phyloP scores from a whole-genome alignment of 2,888 invertebrate species.

The Ichneumon xanthorius region DNA sequence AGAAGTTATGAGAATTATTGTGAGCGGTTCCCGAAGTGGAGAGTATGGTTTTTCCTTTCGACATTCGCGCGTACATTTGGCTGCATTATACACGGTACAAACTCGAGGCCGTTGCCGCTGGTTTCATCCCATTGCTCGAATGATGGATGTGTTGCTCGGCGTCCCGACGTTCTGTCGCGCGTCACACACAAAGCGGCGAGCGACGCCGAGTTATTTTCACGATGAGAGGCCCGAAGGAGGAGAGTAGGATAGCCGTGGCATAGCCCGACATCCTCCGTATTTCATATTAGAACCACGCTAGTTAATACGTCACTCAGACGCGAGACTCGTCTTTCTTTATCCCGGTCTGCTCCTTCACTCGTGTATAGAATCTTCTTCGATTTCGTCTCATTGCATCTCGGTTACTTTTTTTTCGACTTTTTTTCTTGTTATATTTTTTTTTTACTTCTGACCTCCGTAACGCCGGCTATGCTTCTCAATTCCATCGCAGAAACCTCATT shows the following conservation, averaged over 20 bases:
- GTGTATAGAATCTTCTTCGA: constrained; percentile 48
- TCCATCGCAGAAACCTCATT: constrained; percentile 72
- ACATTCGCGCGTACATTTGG: constrained; percentile 4
- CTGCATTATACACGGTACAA: constrained; percentile 9
- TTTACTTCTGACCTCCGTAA: constrained; percentile 22
- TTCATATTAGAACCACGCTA: constrained; percentile 74
- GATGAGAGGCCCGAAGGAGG: constrained; percentile 59
- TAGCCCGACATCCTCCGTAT: constrained; percentile 69
- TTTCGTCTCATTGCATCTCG: constrained; percentile 45
- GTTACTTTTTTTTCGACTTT: constrained; percentile 50
- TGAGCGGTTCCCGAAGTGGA: not conserved
- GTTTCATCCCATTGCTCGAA: constrained; percentile 76
- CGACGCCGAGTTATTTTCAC: constrained; percentile 80
- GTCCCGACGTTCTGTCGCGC: constrained; percentile 80
- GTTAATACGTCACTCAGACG: constrained; percentile 72
- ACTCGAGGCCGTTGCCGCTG: constrained; percentile 39
- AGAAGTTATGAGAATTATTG: not conserved
- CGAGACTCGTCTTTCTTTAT: constrained; percentile 59
- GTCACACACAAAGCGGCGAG: constrained; percentile 76
- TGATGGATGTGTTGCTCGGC: constrained; percentile 79
- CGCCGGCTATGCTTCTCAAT: constrained; percentile 67
- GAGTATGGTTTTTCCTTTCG: constrained; percentile 3
- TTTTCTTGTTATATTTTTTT: constrained; percentile 47
- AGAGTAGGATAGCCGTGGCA: constrained; percentile 54
- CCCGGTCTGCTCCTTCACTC: constrained; percentile 35